phyloP scores from a whole-genome alignment of 2,113 vertebrate species.

The Pollachius pollachius region DNA sequence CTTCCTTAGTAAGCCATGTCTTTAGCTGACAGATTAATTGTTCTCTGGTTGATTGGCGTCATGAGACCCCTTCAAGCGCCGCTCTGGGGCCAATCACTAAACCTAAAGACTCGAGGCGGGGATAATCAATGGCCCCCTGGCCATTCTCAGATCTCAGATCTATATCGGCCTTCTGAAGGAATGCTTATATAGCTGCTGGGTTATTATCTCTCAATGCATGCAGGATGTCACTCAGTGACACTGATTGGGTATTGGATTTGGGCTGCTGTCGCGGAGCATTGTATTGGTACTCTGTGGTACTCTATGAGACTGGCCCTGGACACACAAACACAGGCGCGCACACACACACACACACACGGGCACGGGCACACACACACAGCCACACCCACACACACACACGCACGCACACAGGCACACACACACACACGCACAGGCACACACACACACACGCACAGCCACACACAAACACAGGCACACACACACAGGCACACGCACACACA shows the following conservation, averaged over 20 bases:
- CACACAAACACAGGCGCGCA: neutral
- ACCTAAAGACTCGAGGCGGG: neutral
- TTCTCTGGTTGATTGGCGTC: neutral
- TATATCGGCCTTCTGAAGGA: too few relatives aligned
- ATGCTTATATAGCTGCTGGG: too few relatives aligned
- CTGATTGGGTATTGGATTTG: too few relatives aligned
- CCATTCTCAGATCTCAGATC: too few relatives aligned
- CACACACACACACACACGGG: neutral
- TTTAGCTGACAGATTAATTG: conserved; percentile 6
- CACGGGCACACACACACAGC: neutral
- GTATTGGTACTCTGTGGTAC: too few relatives aligned
- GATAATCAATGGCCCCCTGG: neutral
- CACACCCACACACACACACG: neutral
- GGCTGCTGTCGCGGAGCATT: too few relatives aligned
- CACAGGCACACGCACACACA: neutral
- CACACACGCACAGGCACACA: neutral
- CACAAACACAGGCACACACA: neutral
- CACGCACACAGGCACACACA: neutral
- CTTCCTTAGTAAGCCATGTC: neutral
- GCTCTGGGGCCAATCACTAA: neutral
- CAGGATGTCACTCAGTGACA: too few relatives aligned
- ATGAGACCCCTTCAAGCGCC: neutral
- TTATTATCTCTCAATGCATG: too few relatives aligned
- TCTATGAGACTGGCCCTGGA: neutral
- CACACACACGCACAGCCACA: neutral